Percentiles rank a stretch among this genome's conserved stretches.
These are phyloP conservation scores for Xanthia togata DNA, from an alignment of 2,888 invertebrate species.

Conservation along the genomic window DNA sequence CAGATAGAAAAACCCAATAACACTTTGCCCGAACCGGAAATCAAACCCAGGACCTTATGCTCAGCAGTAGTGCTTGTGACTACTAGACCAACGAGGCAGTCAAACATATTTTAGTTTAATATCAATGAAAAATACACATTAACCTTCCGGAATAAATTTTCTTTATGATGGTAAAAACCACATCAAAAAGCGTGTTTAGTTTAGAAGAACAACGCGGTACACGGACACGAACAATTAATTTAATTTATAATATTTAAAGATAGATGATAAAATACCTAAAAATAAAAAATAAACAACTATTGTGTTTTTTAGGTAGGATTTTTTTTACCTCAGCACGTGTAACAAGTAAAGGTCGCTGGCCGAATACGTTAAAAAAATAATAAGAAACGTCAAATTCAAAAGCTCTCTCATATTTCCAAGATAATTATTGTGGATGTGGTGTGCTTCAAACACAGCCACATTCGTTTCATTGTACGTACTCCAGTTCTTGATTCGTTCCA, in stretches of 20 bases:
- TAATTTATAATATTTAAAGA: no score
- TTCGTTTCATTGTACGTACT: constrained; percentile 54
- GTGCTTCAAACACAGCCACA: constrained; percentile 49
- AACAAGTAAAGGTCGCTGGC: not conserved
- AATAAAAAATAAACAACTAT: no score
- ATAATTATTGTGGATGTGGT: constrained; percentile 58
- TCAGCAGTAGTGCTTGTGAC: no score
- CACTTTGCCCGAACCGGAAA: no score
- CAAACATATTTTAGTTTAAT: not conserved
- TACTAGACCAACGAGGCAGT: no score
- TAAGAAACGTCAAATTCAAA: constrained; percentile 11
- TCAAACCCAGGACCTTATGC: no score
- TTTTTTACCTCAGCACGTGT: not conserved
- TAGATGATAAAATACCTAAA: no score
- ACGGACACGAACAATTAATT: not conserved
- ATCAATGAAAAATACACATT: not conserved
- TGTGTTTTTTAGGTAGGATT: not conserved
- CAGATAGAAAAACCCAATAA: no score
- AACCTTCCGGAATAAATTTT: not conserved
- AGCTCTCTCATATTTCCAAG: constrained; percentile 39
- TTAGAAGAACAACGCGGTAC: not conserved
- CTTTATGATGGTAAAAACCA: not conserved
- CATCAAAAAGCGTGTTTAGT: not conserved
- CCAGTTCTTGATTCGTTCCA: constrained; percentile 31
- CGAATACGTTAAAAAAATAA: constrained; percentile 4